These are phyloP conservation scores for Sminthurides bifidus DNA, from an alignment of 1,140 invertebrate species.

Conservation along the genomic window DNA sequence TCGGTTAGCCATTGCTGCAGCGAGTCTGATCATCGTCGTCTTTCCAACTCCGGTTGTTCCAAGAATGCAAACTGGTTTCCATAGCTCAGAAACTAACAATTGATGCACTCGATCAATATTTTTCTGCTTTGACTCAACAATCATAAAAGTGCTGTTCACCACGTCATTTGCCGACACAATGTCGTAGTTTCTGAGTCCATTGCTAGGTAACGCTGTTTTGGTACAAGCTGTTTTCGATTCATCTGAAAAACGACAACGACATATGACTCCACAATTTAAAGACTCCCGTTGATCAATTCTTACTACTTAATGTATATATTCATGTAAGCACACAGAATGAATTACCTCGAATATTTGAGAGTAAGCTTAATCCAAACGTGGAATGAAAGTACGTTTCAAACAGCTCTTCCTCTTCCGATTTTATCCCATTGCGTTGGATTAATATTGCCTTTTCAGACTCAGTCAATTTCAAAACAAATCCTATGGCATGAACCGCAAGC, in stretches of 20 bases:
- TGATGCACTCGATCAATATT: constrained; percentile 36
- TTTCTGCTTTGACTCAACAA: not conserved
- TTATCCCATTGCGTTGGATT: no score
- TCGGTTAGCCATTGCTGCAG: constrained; percentile 49
- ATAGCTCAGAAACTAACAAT: constrained; percentile 51
- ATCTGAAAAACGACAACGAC: not conserved
- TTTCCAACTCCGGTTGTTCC: constrained; percentile 92
- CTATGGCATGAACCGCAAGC: no score
- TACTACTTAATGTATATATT: no score
- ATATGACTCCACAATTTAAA: no score
- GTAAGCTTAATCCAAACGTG: no score
- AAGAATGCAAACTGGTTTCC: constrained; percentile 67
- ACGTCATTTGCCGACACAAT: not conserved
- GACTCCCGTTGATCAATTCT: no score
- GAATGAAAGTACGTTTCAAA: no score
- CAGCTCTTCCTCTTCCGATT: no score
- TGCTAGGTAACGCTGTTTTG: not conserved
- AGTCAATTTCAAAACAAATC: no score
- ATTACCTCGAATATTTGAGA: no score
- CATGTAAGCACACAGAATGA: no score
- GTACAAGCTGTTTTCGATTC: not conserved
- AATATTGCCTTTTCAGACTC: no score
- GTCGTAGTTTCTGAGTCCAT: not conserved
- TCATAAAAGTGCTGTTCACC: not conserved
- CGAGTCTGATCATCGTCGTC: constrained; percentile 75